Base-by-base conservation (phyloP, 1,140 invertebrate genomes). In the Diorhabda elongata region DNA sequence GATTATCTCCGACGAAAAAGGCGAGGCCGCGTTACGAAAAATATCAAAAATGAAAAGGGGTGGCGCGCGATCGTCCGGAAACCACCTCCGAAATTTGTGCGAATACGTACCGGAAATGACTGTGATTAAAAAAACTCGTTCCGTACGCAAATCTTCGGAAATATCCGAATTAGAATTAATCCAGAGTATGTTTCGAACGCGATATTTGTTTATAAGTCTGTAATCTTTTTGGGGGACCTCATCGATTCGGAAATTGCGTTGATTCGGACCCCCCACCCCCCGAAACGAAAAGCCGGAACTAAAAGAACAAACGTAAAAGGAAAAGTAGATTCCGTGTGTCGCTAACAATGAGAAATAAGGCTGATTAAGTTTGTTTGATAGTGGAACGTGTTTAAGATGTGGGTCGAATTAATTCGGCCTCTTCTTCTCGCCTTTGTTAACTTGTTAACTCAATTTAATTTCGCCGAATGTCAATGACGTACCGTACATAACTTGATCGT, bases 271-370 rank as follows among this genome's bases (percentile, higher is more conserved):
- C 26, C 26, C 26, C 26, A 26, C 26, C 26, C 26, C 26, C 26
- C 26, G 4, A 43, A 47, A 43, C 44, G 43, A 64, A 11, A 9
- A 43, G 41, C 8, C 41, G 62, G 44, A 67, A 67, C 52, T 43
- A 3, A 5, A 47, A 9, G 52, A 68, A 64, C 59, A 67, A 68
- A 71, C 67, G 69, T 66, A 68, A 62, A 71, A 58, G 45, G 59
- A 61, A 59, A 67, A 62, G 4, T 41, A 6, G 52, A 69, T 68
- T 69, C 67, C 63, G 68, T 71, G 68, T 69, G 67, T 58, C 69
- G 61, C 71, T 72, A 72, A 72, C 71, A 66, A 69, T 72, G 71
- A 72, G 71, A 72, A 72, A 72, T 72, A 66, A 68, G 71, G 58
- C 71, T 72, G 67, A 72, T 70, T 73, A 70, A 69, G 69, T 73